These are phyloP conservation scores for Mesochorus sp. DNA, from an alignment of 2,888 invertebrate species.

Conservation along the genomic window DNA sequence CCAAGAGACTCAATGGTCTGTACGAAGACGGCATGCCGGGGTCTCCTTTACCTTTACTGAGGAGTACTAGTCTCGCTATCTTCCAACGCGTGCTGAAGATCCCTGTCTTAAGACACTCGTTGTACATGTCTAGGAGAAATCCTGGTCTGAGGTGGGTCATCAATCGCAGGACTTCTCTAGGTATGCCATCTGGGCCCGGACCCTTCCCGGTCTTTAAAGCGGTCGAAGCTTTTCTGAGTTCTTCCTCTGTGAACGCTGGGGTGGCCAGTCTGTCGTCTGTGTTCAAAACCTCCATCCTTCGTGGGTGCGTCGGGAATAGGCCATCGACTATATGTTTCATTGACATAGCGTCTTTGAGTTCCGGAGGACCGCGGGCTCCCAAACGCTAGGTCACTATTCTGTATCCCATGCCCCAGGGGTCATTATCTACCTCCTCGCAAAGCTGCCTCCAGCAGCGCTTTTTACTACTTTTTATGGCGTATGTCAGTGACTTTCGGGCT, in stretches of 20 bases:
- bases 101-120: constrained; percentile 25
- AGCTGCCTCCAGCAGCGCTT: constrained; percentile 61
- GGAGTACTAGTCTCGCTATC: constrained; percentile 16
- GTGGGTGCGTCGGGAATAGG: constrained; percentile 45
- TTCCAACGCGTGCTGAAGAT: constrained; percentile 30
- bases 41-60: constrained; percentile 52
- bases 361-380: no score
- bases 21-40: constrained; percentile 39
- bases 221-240: neutral
- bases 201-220: neutral
- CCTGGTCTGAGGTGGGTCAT: neutral
- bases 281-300: neutral
- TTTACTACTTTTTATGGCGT: constrained; percentile 49
- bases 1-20: no score
- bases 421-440: constrained; percentile 62
- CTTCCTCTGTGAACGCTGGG: neutral
- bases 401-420: constrained; percentile 65
- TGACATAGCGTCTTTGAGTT: constrained; percentile 21
- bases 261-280: neutral
- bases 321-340: constrained; percentile 29
- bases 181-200: constrained; percentile 29
- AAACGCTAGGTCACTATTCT: no score
- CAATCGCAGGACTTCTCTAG: neutral
- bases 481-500: constrained; percentile 32
- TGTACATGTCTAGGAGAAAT: neutral